Evolutionary conservation across 2,797 vertebrate genomes (phyloP).

Genomic region (Xenopus petersii): DNA sequence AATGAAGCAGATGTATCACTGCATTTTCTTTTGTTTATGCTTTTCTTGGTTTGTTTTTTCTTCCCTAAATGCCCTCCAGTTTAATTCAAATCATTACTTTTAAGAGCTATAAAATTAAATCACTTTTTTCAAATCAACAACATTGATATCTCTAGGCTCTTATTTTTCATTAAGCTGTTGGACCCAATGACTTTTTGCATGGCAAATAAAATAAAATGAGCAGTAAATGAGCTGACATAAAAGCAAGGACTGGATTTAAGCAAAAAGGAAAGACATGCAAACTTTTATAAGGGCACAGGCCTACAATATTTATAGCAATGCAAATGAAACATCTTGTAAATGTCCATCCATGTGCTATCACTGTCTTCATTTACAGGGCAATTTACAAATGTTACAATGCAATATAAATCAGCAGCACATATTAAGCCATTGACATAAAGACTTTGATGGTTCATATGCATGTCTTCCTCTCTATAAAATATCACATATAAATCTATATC

Average conservation of each 20-base stretch:
- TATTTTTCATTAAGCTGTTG: constrained; percentile 34
- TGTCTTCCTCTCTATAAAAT: no score
- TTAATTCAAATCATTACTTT: constrained; percentile 36
- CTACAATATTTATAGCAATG: constrained; percentile 18
- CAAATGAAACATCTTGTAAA: neutral
- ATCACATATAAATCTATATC: no score
- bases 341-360: no score
- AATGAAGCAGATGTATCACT: no score
- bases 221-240: constrained; percentile 10
- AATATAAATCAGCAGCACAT: no score
- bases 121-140: constrained; percentile 28
- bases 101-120: constrained; percentile 31
- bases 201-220: no score
- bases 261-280: constrained; percentile 9
- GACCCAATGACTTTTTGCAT: constrained; percentile 14
- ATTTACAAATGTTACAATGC: no score
- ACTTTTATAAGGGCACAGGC: neutral
- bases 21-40: no score
- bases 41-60: constrained; percentile 6
- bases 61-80: constrained; percentile 33
- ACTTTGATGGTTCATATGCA: no score
- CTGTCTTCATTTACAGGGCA: no score
- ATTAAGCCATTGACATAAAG: no score
- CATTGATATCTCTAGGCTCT: constrained; percentile 41
- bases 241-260: constrained; percentile 17